Evolutionary conservation across 2,888 invertebrate species (phyloP).

Genomic region (Agrotis exclamationis): DNA sequence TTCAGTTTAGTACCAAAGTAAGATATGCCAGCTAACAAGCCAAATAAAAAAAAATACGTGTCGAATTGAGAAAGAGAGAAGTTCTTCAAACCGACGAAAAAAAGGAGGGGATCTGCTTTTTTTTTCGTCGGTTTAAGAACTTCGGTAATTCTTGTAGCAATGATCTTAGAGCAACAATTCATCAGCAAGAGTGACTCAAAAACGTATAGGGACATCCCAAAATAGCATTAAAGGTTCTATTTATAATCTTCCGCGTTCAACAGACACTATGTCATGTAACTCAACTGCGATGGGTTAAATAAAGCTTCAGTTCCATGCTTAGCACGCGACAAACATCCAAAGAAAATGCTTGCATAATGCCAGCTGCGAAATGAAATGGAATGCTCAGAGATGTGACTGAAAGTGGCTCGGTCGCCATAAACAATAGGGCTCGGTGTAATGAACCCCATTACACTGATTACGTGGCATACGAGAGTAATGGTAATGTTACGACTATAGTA

Average conservation of each 20-base stretch:
- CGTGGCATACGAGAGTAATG: conserved; percentile 45
- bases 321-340: conserved; percentile 8
- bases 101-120: too few species aligned
- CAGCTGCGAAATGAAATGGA: conserved; percentile 49
- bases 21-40: neutral
- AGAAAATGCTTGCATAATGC: conserved; percentile 45
- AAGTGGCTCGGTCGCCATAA: conserved; percentile 52
- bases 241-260: conserved; percentile 38
- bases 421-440: conserved; percentile 55
- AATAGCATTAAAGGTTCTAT: conserved; percentile 39
- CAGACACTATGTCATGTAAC: conserved; percentile 10
- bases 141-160: neutral
- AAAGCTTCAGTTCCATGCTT: conserved; percentile 3
- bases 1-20: conserved; percentile 2
- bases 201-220: conserved; percentile 18
- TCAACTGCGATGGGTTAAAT: conserved; percentile 28
- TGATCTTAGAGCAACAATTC: neutral
- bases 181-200: neutral
- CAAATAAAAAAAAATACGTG: too few species aligned
- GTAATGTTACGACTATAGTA: conserved; percentile 41
- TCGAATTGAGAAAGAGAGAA: too few species aligned
- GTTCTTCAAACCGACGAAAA: too few species aligned
- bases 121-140: too few species aligned
- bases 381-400: conserved; percentile 24
- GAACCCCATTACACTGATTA: conserved; percentile 59